These are phyloP conservation scores for Musca vetustissima DNA, from an alignment of 1,140 invertebrate species.

Conservation along the genomic window DNA sequence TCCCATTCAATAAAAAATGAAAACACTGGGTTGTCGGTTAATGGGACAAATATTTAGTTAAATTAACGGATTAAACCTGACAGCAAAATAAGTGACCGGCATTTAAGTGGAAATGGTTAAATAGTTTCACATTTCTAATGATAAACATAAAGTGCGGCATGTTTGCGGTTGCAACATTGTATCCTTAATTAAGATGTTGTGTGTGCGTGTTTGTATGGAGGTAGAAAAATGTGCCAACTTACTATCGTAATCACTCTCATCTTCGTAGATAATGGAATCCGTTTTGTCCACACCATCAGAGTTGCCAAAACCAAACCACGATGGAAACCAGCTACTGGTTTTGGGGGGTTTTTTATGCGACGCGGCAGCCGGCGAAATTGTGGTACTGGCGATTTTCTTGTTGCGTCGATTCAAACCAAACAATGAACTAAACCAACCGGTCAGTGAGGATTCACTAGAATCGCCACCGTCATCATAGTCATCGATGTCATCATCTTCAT, in stretches of 20 bases:
- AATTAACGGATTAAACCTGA: no score
- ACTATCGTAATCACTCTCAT: constrained; percentile 42
- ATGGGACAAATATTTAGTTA: no score
- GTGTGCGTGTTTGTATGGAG: no score
- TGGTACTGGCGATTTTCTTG: constrained; percentile 45
- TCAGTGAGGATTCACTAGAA: constrained; percentile 28
- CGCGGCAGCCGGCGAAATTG: constrained; percentile 29
- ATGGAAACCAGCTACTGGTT: constrained; percentile 44
- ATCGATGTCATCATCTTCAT: constrained; percentile 26
- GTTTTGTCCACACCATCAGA: constrained; percentile 3
- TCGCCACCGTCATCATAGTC: not conserved
- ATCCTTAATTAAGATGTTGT: no score
- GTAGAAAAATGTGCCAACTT: no score
- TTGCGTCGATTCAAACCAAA: constrained; percentile 41
- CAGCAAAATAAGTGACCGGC: no score
- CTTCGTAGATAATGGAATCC: constrained; percentile 29
- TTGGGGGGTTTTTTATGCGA: constrained; percentile 20
- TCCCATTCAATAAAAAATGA: no score
- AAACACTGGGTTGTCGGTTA: no score
- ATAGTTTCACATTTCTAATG: no score
- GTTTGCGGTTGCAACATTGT: no score
- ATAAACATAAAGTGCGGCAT: no score
- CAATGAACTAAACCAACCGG: constrained; percentile 47
- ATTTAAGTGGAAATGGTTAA: no score
- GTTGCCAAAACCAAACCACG: constrained; percentile 44